Base-by-base conservation (phyloP, 2,113 vertebrate species). In the Tetraodon nigroviridis region DNA sequence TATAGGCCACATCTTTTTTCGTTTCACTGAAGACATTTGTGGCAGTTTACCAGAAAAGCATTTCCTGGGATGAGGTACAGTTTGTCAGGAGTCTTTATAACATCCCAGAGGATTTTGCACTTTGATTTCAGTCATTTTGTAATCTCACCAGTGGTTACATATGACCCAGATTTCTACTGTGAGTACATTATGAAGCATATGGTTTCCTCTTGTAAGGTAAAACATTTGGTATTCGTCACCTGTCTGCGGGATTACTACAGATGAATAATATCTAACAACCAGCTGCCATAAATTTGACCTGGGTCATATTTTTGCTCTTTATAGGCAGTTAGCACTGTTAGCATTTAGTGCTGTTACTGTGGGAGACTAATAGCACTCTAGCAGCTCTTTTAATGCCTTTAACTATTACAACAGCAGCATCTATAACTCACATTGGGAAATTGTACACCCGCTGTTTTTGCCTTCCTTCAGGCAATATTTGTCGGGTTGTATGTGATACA, bases 161-260 rank as follows among this genome's bases (percentile, higher is more conserved):
- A 52, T 69, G 76, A 60, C 67, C 57, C 46, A 71, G 54, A 71
- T 71, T 62, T 57, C 20, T 22, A 1, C 18, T 47, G 29, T 73
- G 29, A 21, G 48, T 42, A 20, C 47, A 51, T 45, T 3, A 63
- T 37, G 24, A 58, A 29, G 56, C 12, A 20, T 22, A 37, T 21
- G 44, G 10, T n/a, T 8, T 58, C 52, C 22, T 27, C 8, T 24
- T 44, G 37, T 63, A 51, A 59, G 16, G 4, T 15, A 7, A 14
- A 29, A 13, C n/a, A 40, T 54, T 60, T 37, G 59, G 15, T 13
- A 29, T 63, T 51, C 17, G 50, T 51, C 61, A 51, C 21, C 27
- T 62, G 29, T 8, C 11, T 68, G 51, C 48, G 10, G 27, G 22
- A 1, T 48, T 29, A 32, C 2, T 41, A 49, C 44, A 14, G 29